These are phyloP conservation scores for Uropsilus gracilis DNA, from an alignment of 2,113 vertebrate species.

Conservation along the genomic window DNA sequence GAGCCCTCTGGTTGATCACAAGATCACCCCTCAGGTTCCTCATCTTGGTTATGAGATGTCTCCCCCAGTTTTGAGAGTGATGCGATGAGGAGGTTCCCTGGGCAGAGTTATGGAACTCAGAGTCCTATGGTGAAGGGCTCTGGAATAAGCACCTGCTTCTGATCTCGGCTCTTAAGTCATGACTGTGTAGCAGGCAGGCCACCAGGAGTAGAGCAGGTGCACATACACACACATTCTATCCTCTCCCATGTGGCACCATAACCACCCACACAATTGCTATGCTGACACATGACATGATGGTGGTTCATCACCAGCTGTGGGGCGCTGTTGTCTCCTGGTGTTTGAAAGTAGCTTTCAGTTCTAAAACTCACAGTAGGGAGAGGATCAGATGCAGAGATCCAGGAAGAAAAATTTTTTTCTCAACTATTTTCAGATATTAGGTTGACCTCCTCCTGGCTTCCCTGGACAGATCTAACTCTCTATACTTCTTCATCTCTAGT, in stretches of 20 bases:
- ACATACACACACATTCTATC: too few species aligned
- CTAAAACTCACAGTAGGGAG: conserved; percentile 59
- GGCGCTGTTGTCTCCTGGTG: conserved; percentile 60
- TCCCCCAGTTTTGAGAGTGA: neutral
- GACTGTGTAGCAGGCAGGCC: neutral
- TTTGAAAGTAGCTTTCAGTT: neutral
- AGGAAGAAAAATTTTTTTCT: neutral
- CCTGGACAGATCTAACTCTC: neutral
- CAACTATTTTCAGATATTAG: neutral
- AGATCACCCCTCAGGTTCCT: neutral
- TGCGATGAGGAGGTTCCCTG: neutral
- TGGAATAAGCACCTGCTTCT: neutral
- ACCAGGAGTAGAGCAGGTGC: neutral
- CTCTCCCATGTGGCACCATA: neutral
- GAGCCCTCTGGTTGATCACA: neutral
- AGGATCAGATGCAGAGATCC: neutral
- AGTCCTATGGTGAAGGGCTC: neutral
- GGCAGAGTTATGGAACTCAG: neutral
- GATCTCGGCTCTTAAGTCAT: neutral
- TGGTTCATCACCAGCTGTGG: conserved; percentile 53
- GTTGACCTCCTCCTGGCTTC: neutral
- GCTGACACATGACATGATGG: neutral
- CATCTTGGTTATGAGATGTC: neutral
- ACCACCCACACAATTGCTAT: neutral
- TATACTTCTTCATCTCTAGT: neutral